Conservation (phyloP, 2,888 invertebrate genomes). For the Scaptomyza polygonia region DNA sequence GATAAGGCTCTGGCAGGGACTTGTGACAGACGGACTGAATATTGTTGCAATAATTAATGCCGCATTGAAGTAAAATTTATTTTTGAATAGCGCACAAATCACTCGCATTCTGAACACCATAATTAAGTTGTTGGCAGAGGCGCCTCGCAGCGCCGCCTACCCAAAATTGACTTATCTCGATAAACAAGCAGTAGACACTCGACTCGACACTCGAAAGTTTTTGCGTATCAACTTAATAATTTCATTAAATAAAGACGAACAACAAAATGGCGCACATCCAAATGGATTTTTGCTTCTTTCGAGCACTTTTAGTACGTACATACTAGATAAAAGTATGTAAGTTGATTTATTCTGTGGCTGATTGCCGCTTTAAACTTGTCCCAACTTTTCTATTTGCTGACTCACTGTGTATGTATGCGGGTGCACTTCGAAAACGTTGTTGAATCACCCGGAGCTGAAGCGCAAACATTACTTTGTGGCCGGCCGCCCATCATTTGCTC, state of each 20-base stretch:
- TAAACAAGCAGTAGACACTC: constrained; percentile 25
- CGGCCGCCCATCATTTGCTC: constrained; percentile 66
- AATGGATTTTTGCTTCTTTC: constrained; percentile 35
- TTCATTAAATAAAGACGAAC: constrained; percentile 65
- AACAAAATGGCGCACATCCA: constrained; percentile 58
- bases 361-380: constrained; percentile 45
- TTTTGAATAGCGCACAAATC: constrained; percentile 64
- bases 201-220: constrained; percentile 42
- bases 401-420: constrained; percentile 31
- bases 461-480: constrained; percentile 75
- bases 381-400: constrained; percentile 50
- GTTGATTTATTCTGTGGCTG: constrained; percentile 47
- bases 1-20: constrained; percentile 22
- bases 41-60: constrained; percentile 68
- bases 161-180: constrained; percentile 52
- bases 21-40: background rate
- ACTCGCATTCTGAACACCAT: constrained; percentile 45
- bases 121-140: constrained; percentile 64
- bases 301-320: background rate
- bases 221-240: constrained; percentile 73
- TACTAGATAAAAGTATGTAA: constrained; percentile 1
- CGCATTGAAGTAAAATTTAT: constrained; percentile 60
- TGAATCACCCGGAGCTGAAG: constrained; percentile 44
- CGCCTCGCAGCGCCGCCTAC: background rate
- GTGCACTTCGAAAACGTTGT: constrained; percentile 14